Evolutionary conservation across 2,113 vertebrate species (phyloP).

Genomic region (Argyrosomus japonicus): DNA sequence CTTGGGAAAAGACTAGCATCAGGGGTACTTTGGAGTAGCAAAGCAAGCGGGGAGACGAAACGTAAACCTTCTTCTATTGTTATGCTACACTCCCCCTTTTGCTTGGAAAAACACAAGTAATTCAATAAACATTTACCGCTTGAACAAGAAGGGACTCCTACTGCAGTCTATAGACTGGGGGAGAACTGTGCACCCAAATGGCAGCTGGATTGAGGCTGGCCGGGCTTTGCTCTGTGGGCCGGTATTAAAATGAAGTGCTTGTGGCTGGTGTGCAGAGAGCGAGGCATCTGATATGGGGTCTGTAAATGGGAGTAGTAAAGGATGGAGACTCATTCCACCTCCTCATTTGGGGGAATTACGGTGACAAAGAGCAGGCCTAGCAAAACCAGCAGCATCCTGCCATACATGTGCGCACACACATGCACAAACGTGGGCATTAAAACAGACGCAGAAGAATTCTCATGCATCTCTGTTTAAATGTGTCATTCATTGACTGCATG

Average conservation of each 20-base stretch:
- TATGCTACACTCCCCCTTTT: conserved; percentile 59
- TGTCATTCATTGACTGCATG: conserved; percentile 41
- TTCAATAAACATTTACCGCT: conserved; percentile 75
- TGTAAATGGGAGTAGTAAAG: conserved; percentile 71
- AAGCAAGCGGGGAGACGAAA: conserved; percentile 60
- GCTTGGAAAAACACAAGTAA: conserved; percentile 70
- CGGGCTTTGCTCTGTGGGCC: conserved; percentile 42
- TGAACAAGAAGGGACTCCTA: conserved; percentile 51
- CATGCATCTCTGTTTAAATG: conserved; percentile 47
- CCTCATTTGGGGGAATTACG: conserved; percentile 78
- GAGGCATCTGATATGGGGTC: conserved; percentile 69
- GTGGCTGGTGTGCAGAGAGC: conserved; percentile 64
- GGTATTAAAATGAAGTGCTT: conserved; percentile 74
- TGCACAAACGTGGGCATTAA: conserved; percentile 11
- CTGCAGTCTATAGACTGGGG: conserved; percentile 17
- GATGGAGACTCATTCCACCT: conserved; percentile 66
- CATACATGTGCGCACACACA: conserved; percentile 30
- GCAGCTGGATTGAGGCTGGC: conserved; percentile 45
- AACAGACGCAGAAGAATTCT: conserved; percentile 36
- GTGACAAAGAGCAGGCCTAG: conserved; percentile 73
- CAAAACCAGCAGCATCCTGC: conserved; percentile 59
- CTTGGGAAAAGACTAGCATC: conserved; percentile 75
- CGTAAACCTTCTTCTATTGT: conserved; percentile 72
- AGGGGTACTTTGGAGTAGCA: conserved; percentile 53
- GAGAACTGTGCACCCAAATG: conserved; percentile 32